A percentile compares a stretch with the other conserved stretches of the same genome.
phyloP scores from a whole-genome alignment of 2,797 vertebrate species.

The Dallia pectoralis region DNA sequence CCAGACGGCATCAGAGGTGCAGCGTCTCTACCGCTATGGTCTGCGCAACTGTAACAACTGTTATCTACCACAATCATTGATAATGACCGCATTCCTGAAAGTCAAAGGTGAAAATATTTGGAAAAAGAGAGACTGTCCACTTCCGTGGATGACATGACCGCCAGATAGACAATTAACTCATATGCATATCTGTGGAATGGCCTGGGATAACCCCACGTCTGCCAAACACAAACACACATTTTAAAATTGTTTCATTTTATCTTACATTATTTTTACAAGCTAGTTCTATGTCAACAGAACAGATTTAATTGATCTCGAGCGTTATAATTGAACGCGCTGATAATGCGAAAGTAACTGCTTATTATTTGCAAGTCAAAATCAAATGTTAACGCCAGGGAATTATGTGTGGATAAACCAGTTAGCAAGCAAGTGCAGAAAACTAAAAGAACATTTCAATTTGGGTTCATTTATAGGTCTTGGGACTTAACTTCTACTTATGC shows the following conservation, averaged over 20 bases:
- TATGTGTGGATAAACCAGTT: conserved; percentile 36
- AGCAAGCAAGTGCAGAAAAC: conserved; percentile 40
- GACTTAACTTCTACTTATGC: background rate
- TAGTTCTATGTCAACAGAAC: background rate
- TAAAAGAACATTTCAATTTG: conserved; percentile 45
- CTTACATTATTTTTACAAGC: background rate
- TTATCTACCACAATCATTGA: background rate
- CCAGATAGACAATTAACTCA: background rate
- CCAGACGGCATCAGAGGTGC: background rate
- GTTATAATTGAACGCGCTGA: conserved; percentile 9
- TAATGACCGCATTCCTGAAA: background rate
- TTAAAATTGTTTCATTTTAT: background rate
- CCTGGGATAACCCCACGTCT: background rate
- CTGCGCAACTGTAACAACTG: background rate
- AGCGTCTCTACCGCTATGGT: background rate
- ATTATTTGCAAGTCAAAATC: conserved; percentile 25
- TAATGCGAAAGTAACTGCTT: conserved; percentile 28
- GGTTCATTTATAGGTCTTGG: conserved; percentile 27
- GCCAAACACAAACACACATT: background rate
- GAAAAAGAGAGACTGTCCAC: background rate
- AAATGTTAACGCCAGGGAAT: conserved; percentile 22
- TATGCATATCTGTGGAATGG: background rate
- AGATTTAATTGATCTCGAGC: background rate
- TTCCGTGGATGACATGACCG: background rate
- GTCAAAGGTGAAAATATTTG: background rate